A percentile compares a stretch with the other conserved stretches of the same genome.
These are phyloP conservation scores for Champsocephalus gunnari DNA, from an alignment of 2,797 vertebrate genomes.

Conservation along the genomic window DNA sequence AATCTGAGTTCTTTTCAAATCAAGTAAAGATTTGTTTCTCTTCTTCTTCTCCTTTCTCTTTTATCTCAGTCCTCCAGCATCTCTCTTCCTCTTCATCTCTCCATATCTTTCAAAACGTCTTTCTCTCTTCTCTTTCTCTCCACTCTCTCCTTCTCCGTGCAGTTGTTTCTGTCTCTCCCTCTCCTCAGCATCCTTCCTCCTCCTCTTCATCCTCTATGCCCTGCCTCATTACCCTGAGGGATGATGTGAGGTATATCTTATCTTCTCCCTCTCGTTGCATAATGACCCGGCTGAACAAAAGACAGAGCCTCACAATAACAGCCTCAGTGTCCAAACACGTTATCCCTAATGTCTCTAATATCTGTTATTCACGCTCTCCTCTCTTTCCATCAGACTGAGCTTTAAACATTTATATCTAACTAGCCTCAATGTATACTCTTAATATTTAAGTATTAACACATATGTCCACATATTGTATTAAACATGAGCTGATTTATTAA, in stretches of 20 bases:
- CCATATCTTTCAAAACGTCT: neutral
- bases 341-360: slow-evolving; percentile 53
- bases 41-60: neutral
- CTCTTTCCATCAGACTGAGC: slow-evolving; percentile 21
- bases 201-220: slow-evolving; percentile 40
- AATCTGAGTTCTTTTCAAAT: too few relatives aligned
- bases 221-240: slow-evolving; percentile 56
- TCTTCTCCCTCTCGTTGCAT: slow-evolving; percentile 56
- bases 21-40: neutral
- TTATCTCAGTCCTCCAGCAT: neutral
- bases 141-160: neutral
- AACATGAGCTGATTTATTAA: slow-evolving; percentile 19
- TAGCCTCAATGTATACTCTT: slow-evolving; percentile 23
- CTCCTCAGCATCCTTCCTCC: slow-evolving; percentile 13
- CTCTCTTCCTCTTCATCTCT: neutral
- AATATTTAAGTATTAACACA: slow-evolving; percentile 9
- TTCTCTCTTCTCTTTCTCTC: neutral
- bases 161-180: slow-evolving; percentile 3
- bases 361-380: slow-evolving; percentile 39
- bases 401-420: slow-evolving; percentile 40
- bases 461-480: slow-evolving; percentile 32
- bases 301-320: slow-evolving; percentile 53
- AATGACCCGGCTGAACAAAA: slow-evolving; percentile 64
- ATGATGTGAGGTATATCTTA: slow-evolving; percentile 54
- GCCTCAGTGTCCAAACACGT: slow-evolving; percentile 57